These are phyloP conservation scores for Jordanella pulchra DNA, from an alignment of 2,797 vertebrate genomes.

Conservation along the genomic window DNA sequence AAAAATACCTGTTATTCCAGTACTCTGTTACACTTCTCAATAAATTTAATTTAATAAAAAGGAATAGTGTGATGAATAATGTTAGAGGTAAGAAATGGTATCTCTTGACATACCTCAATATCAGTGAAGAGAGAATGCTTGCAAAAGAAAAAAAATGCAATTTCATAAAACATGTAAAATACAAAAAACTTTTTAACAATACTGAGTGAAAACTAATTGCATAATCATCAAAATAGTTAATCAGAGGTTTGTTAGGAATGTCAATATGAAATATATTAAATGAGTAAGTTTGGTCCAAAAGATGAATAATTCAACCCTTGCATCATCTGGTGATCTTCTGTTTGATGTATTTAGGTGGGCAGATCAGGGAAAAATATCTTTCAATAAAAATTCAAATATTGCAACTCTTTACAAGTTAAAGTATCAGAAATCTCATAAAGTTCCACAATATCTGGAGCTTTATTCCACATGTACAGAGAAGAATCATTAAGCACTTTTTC, in stretches of 20 bases:
- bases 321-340: too few species aligned
- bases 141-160: background rate
- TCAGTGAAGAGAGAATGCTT: background rate
- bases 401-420: background rate
- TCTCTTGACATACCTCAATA: too few species aligned
- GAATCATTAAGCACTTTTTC: background rate
- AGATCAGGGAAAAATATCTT: background rate
- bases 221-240: too few species aligned
- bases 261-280: background rate
- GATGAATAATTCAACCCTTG: too few species aligned
- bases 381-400: background rate
- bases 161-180: background rate
- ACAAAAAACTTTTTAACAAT: too few species aligned
- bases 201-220: too few species aligned
- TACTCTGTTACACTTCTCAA: background rate
- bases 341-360: background rate
- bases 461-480: background rate
- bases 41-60: background rate
- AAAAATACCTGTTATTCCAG: background rate
- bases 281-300: background rate
- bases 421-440: background rate
- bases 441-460: background rate
- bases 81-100: background rate
- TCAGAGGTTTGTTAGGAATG: background rate
- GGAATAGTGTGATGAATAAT: background rate